These are phyloP conservation scores for Lytechinus variegatus DNA, from an alignment of 35 echinoderm and acorn worm species.

Conservation along the genomic window DNA sequence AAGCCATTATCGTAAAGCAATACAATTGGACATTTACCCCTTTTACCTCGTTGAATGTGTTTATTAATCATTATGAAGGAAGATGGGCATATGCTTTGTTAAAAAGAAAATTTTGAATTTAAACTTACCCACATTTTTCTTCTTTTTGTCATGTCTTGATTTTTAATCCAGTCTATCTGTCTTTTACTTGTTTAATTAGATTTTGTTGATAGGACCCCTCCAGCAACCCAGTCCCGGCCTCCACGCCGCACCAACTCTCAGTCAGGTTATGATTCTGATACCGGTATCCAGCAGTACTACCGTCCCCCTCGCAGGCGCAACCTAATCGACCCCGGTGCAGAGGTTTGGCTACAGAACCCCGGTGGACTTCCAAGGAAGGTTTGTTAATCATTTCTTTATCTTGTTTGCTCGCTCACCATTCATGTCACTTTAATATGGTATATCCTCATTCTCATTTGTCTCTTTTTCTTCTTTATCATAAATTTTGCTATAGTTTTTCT, in stretches of 20 bases:
- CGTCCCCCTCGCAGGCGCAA: constrained; percentile 30
- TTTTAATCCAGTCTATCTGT: neutral
- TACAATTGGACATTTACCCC: no score
- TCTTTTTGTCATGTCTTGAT: neutral
- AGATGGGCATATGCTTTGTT: no score
- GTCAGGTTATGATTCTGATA: constrained; percentile 89
- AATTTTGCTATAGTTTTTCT: neutral
- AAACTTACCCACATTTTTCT: neutral
- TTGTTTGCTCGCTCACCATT: no score
- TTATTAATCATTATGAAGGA: no score
- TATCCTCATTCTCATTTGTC: neutral
- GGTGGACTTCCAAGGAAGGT: constrained; percentile 82
- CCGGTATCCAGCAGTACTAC: constrained; percentile 76
- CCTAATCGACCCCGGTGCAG: constrained; percentile 52
- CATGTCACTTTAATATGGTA: no score
- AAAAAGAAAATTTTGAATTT: no score
- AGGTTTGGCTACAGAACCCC: constrained; percentile 91
- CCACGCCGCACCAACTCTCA: constrained; percentile 60
- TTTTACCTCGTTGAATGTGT: no score
- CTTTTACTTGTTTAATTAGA: neutral
- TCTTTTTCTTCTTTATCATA: neutral
- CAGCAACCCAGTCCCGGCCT: constrained; percentile 14
- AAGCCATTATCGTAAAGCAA: no score
- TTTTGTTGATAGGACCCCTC: constrained; percentile 22
- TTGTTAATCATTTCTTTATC: neutral